A percentile compares a stretch with the other conserved stretches of the same genome.
These are phyloP conservation scores for Aricia artaxerxes DNA, from an alignment of 2,888 invertebrate species.

Conservation along the genomic window DNA sequence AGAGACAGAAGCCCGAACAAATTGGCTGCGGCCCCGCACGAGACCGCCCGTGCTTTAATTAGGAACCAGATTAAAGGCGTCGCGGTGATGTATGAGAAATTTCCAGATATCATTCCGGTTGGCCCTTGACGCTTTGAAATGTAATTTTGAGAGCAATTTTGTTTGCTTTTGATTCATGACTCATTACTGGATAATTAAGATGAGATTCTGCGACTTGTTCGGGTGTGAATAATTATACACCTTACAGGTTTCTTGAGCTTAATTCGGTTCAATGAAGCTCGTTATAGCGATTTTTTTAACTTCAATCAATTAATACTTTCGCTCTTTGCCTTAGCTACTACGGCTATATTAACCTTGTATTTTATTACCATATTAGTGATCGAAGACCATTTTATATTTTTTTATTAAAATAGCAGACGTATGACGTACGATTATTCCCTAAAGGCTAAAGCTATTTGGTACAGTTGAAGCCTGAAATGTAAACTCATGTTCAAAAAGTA, in stretches of 20 bases:
- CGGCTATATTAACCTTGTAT: no score
- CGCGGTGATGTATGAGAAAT: conserved; percentile 43
- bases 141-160: conserved; percentile 31
- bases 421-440: no score
- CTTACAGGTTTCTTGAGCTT: not conserved
- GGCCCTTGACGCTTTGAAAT: conserved; percentile 29
- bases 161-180: not conserved
- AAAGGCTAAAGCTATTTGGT: no score
- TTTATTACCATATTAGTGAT: no score
- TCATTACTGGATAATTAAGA: conserved; percentile 4
- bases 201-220: not conserved
- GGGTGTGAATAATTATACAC: not conserved
- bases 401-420: no score
- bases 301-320: no score
- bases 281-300: no score
- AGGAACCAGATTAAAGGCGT: conserved; percentile 47
- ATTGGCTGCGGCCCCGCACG: conserved; percentile 45
- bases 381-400: no score
- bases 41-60: conserved; percentile 49
- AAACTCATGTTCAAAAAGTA: not conserved
- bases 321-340: no score
- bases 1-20: conserved; percentile 45
- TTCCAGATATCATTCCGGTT: conserved; percentile 32
- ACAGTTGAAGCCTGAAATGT: not conserved
- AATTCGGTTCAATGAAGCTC: not conserved